Evolutionary conservation across 2,888 invertebrate species (phyloP).

Genomic region (Beris chalybata): DNA sequence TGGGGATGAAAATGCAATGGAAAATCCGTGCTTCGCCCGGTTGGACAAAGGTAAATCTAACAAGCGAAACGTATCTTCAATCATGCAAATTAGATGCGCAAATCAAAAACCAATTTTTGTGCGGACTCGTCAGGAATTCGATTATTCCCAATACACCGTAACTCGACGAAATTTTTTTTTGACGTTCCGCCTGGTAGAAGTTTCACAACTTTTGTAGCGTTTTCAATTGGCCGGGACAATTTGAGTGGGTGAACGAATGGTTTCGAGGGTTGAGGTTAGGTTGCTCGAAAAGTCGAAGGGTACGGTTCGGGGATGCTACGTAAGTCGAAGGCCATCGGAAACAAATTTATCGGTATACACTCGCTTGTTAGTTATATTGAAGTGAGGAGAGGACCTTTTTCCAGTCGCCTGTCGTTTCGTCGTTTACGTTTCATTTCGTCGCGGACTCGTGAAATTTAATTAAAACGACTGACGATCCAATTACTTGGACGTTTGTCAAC

Average conservation of each 20-base stretch:
- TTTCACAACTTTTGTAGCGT: constrained; percentile 18
- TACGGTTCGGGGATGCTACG: too few species aligned
- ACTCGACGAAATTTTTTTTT: background rate
- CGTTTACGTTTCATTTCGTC: constrained; percentile 21
- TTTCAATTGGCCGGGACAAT: constrained; percentile 8
- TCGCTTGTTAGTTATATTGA: too few species aligned
- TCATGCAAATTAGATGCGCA: constrained; percentile 32
- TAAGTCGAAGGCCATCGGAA: too few species aligned
- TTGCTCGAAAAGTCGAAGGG: too few species aligned
- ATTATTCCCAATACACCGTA: constrained; percentile 14
- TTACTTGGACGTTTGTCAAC: constrained; percentile 30
- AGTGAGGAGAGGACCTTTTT: too few species aligned
- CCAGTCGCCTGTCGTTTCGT: constrained; percentile 1
- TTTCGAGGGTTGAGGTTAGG: too few species aligned
- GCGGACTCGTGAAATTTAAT: constrained; percentile 28
- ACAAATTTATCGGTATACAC: too few species aligned
- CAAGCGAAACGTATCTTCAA: constrained; percentile 19
- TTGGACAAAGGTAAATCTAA: too few species aligned
- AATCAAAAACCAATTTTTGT: constrained; percentile 29
- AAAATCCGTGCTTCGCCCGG: too few species aligned
- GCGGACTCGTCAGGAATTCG: constrained; percentile 21
- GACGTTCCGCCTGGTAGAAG: background rate
- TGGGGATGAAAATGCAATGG: too few species aligned
- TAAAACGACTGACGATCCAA: constrained; percentile 32
- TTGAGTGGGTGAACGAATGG: too few species aligned